phyloP scores from a whole-genome alignment of 1,140 invertebrate species.

The Druon quercuslanigerum region DNA sequence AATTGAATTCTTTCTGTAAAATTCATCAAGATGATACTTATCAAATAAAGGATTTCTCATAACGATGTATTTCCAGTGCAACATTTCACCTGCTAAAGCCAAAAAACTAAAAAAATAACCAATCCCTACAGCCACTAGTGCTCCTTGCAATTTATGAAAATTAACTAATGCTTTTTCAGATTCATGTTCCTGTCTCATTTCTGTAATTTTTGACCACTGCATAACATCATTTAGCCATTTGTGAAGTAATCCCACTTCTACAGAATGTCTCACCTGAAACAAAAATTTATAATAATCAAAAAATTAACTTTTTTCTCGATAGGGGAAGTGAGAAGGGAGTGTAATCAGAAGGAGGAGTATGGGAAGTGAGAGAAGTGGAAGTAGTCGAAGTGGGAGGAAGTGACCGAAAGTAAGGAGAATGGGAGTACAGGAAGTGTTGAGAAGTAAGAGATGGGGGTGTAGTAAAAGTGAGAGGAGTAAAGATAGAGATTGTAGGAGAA shows the following conservation, averaged over 20 bases:
- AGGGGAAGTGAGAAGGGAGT: background rate
- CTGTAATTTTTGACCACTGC: conserved; percentile 74
- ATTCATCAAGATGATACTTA: conserved; percentile 79
- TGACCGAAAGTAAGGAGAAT: no score
- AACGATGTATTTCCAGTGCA: conserved; percentile 81
- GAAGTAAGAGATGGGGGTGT: no score
- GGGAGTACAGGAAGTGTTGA: no score
- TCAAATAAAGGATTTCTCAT: conserved; percentile 83
- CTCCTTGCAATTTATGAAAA: conserved; percentile 85
- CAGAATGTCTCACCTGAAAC: conserved; percentile 77
- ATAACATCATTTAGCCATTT: conserved; percentile 88
- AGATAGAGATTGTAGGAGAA: no score
- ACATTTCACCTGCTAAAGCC: conserved; percentile 78
- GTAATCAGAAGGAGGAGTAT: no score
- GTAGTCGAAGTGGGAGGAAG: no score
- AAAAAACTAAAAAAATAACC: conserved; percentile 81
- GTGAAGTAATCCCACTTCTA: conserved; percentile 85
- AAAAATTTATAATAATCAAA: conserved; percentile 13
- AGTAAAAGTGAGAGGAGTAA: no score
- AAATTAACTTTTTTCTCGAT: no score
- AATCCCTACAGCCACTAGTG: conserved; percentile 81
- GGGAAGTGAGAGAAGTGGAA: no score
- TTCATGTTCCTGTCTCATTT: conserved; percentile 72
- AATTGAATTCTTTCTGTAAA: conserved; percentile 64
- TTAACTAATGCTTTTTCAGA: conserved; percentile 83